Conservation (phyloP, 2,113 vertebrate genomes). For the Bettongia penicillata region DNA sequence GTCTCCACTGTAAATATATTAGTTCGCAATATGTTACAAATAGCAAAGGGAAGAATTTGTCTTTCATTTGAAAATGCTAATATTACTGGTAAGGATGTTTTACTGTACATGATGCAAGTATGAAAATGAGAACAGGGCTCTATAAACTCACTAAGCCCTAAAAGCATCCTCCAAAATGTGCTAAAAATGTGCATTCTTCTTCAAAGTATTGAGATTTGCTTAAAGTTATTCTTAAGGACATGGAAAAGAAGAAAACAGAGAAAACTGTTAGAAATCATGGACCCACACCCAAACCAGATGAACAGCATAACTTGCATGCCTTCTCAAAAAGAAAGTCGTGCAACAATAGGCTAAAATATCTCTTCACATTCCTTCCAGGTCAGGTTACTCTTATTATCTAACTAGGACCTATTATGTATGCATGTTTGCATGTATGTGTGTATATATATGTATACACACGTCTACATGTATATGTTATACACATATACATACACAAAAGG, state of each 20-base stretch:
- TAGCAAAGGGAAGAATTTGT: constrained; percentile 33
- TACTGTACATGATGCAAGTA: constrained; percentile 37
- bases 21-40: constrained; percentile 56
- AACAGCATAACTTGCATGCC: neutral
- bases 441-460: too few relatives aligned
- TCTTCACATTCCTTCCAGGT: neutral
- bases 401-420: neutral
- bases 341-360: neutral
- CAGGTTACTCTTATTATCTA: neutral
- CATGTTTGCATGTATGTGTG: neutral
- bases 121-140: constrained; percentile 49
- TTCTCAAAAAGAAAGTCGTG: constrained; percentile 14
- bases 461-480: neutral
- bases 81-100: constrained; percentile 43
- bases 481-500: neutral
- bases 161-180: neutral
- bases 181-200: constrained; percentile 37
- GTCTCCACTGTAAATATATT: constrained; percentile 69
- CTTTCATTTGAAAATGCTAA: constrained; percentile 31
- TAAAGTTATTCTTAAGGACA: neutral
- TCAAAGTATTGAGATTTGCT: constrained; percentile 37
- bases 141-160: constrained; percentile 57
- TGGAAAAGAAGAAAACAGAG: constrained; percentile 17
- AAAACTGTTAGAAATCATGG: neutral
- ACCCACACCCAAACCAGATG: neutral